phyloP scores from a whole-genome alignment of 2,113 vertebrate genomes.

The Dolichallabes microphthalmus region DNA sequence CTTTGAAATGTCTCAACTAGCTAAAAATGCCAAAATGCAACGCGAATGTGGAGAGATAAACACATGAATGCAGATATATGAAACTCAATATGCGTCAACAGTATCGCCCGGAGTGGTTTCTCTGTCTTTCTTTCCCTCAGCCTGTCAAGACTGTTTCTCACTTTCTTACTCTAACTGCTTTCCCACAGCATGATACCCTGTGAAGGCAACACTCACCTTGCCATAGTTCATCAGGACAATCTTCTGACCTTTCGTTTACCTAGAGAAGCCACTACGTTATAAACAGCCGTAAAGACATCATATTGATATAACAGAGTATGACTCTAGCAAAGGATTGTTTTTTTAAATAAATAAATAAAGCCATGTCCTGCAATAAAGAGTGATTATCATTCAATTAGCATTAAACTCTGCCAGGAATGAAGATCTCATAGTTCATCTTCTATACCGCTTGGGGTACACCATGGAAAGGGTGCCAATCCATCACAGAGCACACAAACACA shows the following conservation, averaged over 20 bases:
- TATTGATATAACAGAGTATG: too few species aligned
- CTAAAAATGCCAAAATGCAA: slow-evolving; percentile 5
- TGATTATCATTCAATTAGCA: background rate
- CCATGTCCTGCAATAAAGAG: background rate
- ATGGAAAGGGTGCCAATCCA: background rate
- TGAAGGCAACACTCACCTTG: background rate
- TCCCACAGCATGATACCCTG: slow-evolving; percentile 12
- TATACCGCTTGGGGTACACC: too few species aligned
- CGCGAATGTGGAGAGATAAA: background rate
- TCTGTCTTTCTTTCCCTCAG: slow-evolving; percentile 18
- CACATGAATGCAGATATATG: slow-evolving; percentile 27
- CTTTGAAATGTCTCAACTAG: background rate
- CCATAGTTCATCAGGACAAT: background rate
- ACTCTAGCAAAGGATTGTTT: background rate
- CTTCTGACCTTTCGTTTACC: background rate
- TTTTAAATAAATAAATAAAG: too few species aligned
- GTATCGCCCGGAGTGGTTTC: slow-evolving; percentile 28
- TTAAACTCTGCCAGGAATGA: background rate
- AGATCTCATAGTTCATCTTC: background rate
- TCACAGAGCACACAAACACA: too few species aligned
- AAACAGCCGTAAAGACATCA: background rate
- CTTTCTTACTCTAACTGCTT: background rate
- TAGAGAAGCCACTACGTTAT: background rate
- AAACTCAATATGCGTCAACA: slow-evolving; percentile 34
- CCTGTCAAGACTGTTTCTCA: background rate